Base-by-base conservation (phyloP, 2,113 vertebrate species). In the Cinclus mexicanus region DNA sequence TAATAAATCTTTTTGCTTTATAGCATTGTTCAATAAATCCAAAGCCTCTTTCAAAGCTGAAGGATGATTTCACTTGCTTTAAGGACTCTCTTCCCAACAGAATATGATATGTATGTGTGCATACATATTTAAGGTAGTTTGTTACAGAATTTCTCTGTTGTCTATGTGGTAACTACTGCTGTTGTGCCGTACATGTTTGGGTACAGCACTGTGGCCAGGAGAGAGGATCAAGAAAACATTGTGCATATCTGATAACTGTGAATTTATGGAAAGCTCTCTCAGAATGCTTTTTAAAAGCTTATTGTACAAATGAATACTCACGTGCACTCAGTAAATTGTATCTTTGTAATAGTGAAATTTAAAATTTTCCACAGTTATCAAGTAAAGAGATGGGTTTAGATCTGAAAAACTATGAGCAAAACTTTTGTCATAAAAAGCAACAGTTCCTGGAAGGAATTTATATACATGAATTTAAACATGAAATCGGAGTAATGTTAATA, bases 401-500 rank as follows among this genome's bases (percentile, higher is more conserved):
- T 46, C 12, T 50, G 53, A 83, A 86, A 70, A 31, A 39, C 15
- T 6, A 35, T 16, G 12, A 52, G 7, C 14, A 80, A 67, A 47
- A 6, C 9, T 85, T 81, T 83, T 76, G 21, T 52, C 11, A 44
- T 31, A 19, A 31, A 59, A 83, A 31, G 14, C 25, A 74, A 21
- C 14, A 70, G 0, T 29, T 80, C 23, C 39, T 37, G 10, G 68
- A 92, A 65, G 21, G 19, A 47, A 42, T 57, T 6, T 13, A 24
- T 7, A 20, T 26, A 23, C 8, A 3, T 55, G 6, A 50, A 46
- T 55, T 71, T 52, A 55, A 53, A 47, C 9, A 25, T 0, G 0
- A 35, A 84, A 37, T 59, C 2, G 1, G 24, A 14, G 5, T 56
- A 67, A 76, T 41, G 23, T 16, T n/a, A 82, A 49, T 10, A 46